These are phyloP conservation scores for Anastatus disparis DNA, from an alignment of 1,140 invertebrate genomes.

Conservation along the genomic window DNA sequence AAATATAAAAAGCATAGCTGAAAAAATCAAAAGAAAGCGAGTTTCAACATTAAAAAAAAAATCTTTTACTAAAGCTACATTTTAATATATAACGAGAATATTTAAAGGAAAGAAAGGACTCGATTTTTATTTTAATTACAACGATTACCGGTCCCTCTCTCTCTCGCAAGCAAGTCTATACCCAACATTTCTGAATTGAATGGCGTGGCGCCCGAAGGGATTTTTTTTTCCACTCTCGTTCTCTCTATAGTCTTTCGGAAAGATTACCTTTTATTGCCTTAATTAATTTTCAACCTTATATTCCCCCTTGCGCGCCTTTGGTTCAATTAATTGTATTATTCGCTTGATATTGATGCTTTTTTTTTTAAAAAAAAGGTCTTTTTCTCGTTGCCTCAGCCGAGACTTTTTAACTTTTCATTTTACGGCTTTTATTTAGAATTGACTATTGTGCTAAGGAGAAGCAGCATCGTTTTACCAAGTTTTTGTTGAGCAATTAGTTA, in stretches of 20 bases:
- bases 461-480: neutral
- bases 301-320: neutral
- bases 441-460: too few species aligned
- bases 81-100: neutral
- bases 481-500: neutral
- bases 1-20: too few species aligned
- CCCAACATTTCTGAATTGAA: constrained; percentile 14
- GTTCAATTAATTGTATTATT: constrained; percentile 51
- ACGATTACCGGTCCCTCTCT: neutral
- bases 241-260: too few species aligned
- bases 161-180: neutral
- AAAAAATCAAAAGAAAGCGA: too few species aligned
- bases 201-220: neutral
- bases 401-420: neutral
- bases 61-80: too few species aligned
- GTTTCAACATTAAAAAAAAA: too few species aligned
- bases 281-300: constrained; percentile 53
- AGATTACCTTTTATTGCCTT: constrained; percentile 49
- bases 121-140: constrained; percentile 32
- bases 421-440: too few species aligned
- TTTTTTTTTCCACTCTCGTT: constrained; percentile 3
- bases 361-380: constrained; percentile 35
- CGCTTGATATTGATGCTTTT: constrained; percentile 52
- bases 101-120: neutral
- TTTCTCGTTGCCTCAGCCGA: constrained; percentile 35